These are phyloP conservation scores for Napeogenes inachia DNA, from an alignment of 2,888 invertebrate species.

Conservation along the genomic window DNA sequence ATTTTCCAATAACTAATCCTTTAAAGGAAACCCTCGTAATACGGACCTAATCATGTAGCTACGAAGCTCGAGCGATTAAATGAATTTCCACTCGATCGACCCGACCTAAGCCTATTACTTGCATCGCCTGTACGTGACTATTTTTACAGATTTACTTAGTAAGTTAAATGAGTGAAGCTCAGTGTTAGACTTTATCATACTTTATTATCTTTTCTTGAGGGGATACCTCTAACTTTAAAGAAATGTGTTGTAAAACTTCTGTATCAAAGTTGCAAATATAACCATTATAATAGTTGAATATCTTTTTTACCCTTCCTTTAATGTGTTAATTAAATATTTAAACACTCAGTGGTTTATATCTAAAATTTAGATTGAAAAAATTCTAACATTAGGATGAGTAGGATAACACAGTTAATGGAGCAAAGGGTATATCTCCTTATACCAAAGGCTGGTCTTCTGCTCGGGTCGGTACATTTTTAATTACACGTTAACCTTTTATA, in stretches of 20 bases:
- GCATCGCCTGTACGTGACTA: slow-evolving; percentile 17
- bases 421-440: too few relatives aligned
- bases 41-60: slow-evolving; percentile 23
- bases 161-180: slow-evolving; percentile 14
- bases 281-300: too few relatives aligned
- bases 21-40: slow-evolving; percentile 15
- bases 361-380: too few relatives aligned
- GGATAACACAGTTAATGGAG: too few relatives aligned
- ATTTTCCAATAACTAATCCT: slow-evolving; percentile 1
- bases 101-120: slow-evolving; percentile 22
- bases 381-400: too few relatives aligned
- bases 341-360: too few relatives aligned
- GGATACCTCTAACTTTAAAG: background rate
- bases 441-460: too few relatives aligned
- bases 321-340: too few relatives aligned
- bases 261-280: background rate
- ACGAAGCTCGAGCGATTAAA: slow-evolving; percentile 24
- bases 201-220: background rate
- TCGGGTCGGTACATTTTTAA: too few relatives aligned
- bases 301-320: too few relatives aligned
- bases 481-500: too few relatives aligned
- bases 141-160: slow-evolving; percentile 21
- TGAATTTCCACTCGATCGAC: slow-evolving; percentile 26
- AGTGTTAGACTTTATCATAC: slow-evolving; percentile 1
- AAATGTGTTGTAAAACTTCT: background rate